Evolutionary conservation across 2,888 invertebrate species (phyloP).

Genomic region (Harmothoe impar): DNA sequence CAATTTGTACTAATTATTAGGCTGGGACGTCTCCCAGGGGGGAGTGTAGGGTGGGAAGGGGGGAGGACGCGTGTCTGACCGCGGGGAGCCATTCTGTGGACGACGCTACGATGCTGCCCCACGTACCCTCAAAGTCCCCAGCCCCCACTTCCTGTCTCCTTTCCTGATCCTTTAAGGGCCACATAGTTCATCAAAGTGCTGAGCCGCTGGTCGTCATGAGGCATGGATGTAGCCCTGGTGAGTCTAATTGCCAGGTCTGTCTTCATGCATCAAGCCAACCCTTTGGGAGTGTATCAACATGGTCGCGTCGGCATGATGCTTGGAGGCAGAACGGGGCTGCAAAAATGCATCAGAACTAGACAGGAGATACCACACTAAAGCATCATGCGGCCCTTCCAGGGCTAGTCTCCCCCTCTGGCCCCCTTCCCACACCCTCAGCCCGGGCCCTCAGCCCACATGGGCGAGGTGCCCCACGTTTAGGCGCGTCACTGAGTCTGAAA

Average conservation of each 20-base stretch:
- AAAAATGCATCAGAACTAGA: no score
- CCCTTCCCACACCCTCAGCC: not conserved
- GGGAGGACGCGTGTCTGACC: not conserved
- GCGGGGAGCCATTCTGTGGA: not conserved
- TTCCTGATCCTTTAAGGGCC: not conserved
- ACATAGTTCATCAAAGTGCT: no score
- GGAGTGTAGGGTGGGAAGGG: not conserved
- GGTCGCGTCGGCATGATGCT: no score
- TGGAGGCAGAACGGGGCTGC: no score
- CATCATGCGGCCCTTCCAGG: no score
- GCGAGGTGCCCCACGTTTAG: constrained; percentile 19
- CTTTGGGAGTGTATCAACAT: no score
- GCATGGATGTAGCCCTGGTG: no score
- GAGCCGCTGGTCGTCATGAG: no score
- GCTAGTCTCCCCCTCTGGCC: not conserved
- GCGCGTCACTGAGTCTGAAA: constrained; percentile 46
- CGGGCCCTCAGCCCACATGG: not conserved
- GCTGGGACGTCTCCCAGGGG: not conserved
- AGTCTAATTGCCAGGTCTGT: no score
- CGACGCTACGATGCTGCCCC: not conserved
- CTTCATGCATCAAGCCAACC: no score
- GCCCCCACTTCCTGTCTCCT: not conserved
- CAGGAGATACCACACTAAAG: no score
- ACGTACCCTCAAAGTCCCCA: not conserved
- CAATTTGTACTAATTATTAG: constrained; percentile 1